Base-by-base conservation (phyloP, 1,140 invertebrate species). In the Bombus huntii region DNA sequence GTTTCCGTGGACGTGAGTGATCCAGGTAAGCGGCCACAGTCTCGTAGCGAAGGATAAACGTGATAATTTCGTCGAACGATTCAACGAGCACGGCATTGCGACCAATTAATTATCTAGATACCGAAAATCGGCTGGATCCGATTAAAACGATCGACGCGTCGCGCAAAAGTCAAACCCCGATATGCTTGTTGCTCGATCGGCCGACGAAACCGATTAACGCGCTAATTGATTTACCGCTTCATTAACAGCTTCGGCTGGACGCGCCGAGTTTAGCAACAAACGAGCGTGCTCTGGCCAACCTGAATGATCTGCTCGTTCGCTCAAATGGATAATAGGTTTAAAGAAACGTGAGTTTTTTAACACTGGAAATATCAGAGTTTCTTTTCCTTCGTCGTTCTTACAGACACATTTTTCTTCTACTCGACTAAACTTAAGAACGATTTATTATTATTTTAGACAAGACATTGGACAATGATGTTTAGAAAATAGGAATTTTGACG, bases 151-250 rank as follows among this genome's bases (percentile, higher is more conserved):
- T 78, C 74, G 59, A 42, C 82, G 53, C 37, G 79, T 10, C 73
- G 34, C 37, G 74, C 34, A 66, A 83, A 77, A 70, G 73, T 77
- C 81, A 57, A 75, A 53, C 47, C 66, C 25, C n/a, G 62, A 47
- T 65, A 53, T 66, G 62, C 44, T 77, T 77, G 81, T 83, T 83
- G 62, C 47, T n/a, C 74, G 72, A 42, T 39, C 47, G n/a, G 4
- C 47, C 62, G 76, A 70, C 44, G 65, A 59, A n/a, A 28, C 74
- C 82, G 74, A 83, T 83, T 78, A 78, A 78, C 74, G 28, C 10
- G 53, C 53, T 80, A 80, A 79, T 79, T 65, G 76, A 84, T 84
- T 84, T 84, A 65, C 70, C 83, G 83, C 68, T 79, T 80, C 76
- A 59, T 84, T 79, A 84, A 72, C 68, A 71, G 53, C n/a, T n/a